These are phyloP conservation scores for Oscheius onirici DNA, from an alignment of 2,888 invertebrate genomes.

Conservation along the genomic window DNA sequence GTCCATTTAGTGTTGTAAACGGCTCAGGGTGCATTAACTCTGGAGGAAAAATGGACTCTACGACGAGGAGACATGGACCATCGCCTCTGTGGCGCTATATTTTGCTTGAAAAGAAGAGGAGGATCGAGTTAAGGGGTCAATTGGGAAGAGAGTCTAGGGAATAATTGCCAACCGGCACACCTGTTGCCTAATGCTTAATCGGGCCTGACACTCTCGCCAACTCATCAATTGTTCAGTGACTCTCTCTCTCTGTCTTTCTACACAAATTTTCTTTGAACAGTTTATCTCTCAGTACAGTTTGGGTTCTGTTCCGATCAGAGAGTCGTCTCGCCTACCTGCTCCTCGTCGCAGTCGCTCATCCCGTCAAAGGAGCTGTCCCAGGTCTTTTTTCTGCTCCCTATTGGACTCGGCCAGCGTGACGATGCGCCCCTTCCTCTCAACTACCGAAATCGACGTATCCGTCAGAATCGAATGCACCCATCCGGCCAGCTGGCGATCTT, in stretches of 20 bases:
- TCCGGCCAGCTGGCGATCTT: not conserved
- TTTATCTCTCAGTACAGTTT: too few relatives aligned
- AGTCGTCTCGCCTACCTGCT: too few relatives aligned
- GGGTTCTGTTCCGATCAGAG: too few relatives aligned
- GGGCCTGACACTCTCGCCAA: not conserved
- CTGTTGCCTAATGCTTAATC: conserved; percentile 23
- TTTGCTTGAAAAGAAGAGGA: not conserved
- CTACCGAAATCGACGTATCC: not conserved
- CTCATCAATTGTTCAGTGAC: not conserved
- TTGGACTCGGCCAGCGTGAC: too few relatives aligned
- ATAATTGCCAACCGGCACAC: conserved; percentile 25
- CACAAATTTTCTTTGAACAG: too few relatives aligned
- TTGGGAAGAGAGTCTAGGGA: not conserved
- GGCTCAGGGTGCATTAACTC: conserved; percentile 24
- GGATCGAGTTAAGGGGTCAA: not conserved
- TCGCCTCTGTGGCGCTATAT: conserved; percentile 3
- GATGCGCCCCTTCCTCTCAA: not conserved
- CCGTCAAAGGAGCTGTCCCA: too few relatives aligned
- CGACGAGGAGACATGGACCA: conserved; percentile 4
- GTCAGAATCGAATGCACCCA: conserved; percentile 7
- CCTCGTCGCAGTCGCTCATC: too few relatives aligned
- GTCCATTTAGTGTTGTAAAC: conserved; percentile 21
- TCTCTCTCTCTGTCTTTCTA: too few relatives aligned
- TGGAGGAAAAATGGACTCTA: not conserved
- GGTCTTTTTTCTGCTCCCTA: too few relatives aligned